phyloP scores from a whole-genome alignment of 2,888 invertebrate genomes.

The Frankliniella fusca region DNA sequence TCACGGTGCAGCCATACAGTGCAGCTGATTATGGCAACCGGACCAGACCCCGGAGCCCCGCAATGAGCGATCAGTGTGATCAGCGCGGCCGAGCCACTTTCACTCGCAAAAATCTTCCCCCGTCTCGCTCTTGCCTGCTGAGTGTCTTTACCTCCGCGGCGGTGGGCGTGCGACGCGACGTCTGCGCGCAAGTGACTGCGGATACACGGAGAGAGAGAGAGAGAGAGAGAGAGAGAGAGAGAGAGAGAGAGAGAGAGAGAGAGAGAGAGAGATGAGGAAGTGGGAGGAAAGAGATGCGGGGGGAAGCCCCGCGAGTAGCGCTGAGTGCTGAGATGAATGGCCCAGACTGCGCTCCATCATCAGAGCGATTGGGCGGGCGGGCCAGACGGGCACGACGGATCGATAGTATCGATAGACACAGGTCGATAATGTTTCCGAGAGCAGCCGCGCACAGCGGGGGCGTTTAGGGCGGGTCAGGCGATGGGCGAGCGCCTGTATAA shows the following conservation, averaged over 20 bases:
- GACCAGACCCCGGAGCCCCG: neutral
- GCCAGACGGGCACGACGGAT: too few species aligned
- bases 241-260: neutral
- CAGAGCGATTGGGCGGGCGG: neutral
- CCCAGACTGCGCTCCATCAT: neutral
- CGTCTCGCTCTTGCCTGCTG: neutral
- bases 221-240: neutral
- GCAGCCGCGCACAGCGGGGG: too few species aligned
- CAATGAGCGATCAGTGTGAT: slow-evolving; percentile 10
- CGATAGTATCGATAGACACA: too few species aligned
- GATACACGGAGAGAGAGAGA: neutral
- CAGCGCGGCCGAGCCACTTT: neutral
- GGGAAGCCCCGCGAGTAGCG: neutral
- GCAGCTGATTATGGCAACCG: too few species aligned
- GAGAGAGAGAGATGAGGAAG: neutral
- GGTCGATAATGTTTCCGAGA: too few species aligned
- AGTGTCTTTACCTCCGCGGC: neutral
- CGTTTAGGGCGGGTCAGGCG: too few species aligned
- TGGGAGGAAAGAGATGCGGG: too few species aligned
- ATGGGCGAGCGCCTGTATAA: too few species aligned
- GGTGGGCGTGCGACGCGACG: neutral
- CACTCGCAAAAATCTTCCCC: neutral
- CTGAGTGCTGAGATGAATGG: slow-evolving; percentile 16
- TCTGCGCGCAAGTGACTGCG: neutral
- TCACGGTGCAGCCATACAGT: too few species aligned